Base-by-base conservation (phyloP, 2,888 invertebrate genomes). In the Tetanocera ferruginea region DNA sequence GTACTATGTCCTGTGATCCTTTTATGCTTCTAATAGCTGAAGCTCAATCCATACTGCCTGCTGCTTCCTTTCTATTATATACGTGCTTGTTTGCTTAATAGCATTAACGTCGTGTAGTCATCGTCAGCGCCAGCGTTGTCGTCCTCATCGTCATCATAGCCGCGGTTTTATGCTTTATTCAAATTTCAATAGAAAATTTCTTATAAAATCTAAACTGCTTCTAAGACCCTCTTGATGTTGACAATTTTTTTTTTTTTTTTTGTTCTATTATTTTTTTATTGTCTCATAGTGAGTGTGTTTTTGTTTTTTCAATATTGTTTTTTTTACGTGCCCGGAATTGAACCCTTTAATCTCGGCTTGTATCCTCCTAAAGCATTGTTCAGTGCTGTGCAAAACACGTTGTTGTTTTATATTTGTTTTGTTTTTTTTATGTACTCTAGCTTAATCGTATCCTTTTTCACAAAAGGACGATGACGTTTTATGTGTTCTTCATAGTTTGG, bases 101-200 rank as follows among this genome's bases (percentile, higher is more conserved):
- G 28, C 51, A 51, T 37, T 9, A 55, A 55, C 5, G 23, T 19
- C 19, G 23, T 1, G 8, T 31, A 1, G 43, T n/a, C 31, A 64
- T 64, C 34, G 17, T 1, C 28, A 64, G 31, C 64, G 17, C 17
- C 31, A 31, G 34, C 64, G 31, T 64, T n/a, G 31, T 64, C 64
- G 17, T 5, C n/a, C n/a, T n/a, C 64, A 28, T 14, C 62, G 64
- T 64, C 11, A 51, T 70, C 5, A 14, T n/a, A n/a, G 11, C 17
- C 31, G 72, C 72, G 55, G 72, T 60, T 73, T 25, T 34, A 37
- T 43, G 60, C 73, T 73, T 62, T 73, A 73, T 73, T 73, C 73
- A 73, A 73, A 73, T 73, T 62, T 62, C 73, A 73, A 73, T 73
- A 55, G 73, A 62, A 73, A 73, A 19, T 19, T 43, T 69, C 66